Evolutionary conservation across 2,888 invertebrate species (phyloP).

Genomic region (Andrena praecox): DNA sequence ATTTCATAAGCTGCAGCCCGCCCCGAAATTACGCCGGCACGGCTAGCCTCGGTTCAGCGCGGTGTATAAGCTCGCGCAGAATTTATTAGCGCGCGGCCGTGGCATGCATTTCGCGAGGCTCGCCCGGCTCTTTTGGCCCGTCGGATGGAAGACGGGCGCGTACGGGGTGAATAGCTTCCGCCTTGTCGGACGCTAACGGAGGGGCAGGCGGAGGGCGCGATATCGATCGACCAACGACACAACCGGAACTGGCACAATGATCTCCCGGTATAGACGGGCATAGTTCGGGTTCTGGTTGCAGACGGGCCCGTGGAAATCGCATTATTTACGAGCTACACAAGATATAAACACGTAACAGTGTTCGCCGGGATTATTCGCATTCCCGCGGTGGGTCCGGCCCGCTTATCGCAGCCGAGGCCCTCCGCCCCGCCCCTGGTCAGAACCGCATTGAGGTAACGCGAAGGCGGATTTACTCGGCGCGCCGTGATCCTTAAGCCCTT

Average conservation of each 20-base stretch:
- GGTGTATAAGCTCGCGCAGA: slow-evolving; percentile 34
- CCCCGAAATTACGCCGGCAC: slow-evolving; percentile 52
- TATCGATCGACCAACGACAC: slow-evolving; percentile 60
- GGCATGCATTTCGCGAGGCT: slow-evolving; percentile 43
- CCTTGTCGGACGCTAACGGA: slow-evolving; percentile 40
- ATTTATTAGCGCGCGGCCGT: slow-evolving; percentile 44
- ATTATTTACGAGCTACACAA: slow-evolving; percentile 68
- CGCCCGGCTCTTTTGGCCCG: slow-evolving; percentile 53
- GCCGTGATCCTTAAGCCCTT: slow-evolving; percentile 69
- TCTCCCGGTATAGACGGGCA: slow-evolving; percentile 49
- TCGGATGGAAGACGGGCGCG: slow-evolving; percentile 57
- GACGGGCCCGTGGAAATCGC: slow-evolving; percentile 53
- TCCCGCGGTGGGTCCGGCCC: slow-evolving; percentile 57
- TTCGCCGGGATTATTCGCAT: slow-evolving; percentile 67
- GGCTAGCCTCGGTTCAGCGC: slow-evolving; percentile 5
- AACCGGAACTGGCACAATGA: slow-evolving; percentile 59
- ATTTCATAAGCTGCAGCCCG: slow-evolving; percentile 49
- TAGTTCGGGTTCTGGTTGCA: slow-evolving; percentile 51
- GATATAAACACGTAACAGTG: slow-evolving; percentile 58
- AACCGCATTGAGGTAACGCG: slow-evolving; percentile 70
- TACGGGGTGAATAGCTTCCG: slow-evolving; percentile 53
- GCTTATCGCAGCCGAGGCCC: slow-evolving; percentile 68
- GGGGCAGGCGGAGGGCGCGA: slow-evolving; percentile 20
- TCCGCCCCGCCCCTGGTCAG: slow-evolving; percentile 27
- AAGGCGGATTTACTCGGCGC: slow-evolving; percentile 74